Evolutionary conservation across 2,888 invertebrate species (phyloP).

Genomic region (Torymus auratus): DNA sequence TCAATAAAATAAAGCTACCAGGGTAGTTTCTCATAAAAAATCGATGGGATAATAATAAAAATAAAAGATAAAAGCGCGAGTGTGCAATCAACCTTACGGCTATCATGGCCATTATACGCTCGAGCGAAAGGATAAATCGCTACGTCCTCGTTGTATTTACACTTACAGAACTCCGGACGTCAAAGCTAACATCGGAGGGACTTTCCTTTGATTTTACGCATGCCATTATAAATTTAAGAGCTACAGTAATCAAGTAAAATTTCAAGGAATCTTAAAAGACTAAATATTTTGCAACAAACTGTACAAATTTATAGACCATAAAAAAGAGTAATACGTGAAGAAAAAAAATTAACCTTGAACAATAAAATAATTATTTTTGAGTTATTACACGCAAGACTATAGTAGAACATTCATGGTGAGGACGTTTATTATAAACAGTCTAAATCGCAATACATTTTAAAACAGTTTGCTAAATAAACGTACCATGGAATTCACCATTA

Average conservation of each 20-base stretch:
- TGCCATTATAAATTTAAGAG: conserved; percentile 25
- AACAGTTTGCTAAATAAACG: neutral
- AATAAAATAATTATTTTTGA: conserved; percentile 27
- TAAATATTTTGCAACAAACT: conserved; percentile 42
- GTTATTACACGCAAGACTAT: neutral
- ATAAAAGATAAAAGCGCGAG: conserved; percentile 32
- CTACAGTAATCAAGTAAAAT: conserved; percentile 18
- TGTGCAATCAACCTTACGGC: conserved; percentile 50
- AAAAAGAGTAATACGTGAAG: neutral
- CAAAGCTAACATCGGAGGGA: conserved; percentile 51
- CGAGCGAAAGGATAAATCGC: conserved; percentile 63
- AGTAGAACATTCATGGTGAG: neutral
- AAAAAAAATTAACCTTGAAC: conserved; percentile 3
- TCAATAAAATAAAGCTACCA: conserved; percentile 39
- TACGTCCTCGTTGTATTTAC: conserved; percentile 60
- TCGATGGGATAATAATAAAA: conserved; percentile 22
- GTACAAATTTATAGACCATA: conserved; percentile 35
- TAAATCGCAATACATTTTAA: too few species aligned
- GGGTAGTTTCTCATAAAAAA: neutral
- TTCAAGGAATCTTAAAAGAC: conserved; percentile 23
- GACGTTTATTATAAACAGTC: too few species aligned
- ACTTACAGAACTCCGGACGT: conserved; percentile 59
- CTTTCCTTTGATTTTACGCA: conserved; percentile 41
- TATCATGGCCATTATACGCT: conserved; percentile 68
- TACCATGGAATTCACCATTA: neutral